Base-by-base conservation (phyloP, 2,113 vertebrate genomes). In the Hepsetus odoe region DNA sequence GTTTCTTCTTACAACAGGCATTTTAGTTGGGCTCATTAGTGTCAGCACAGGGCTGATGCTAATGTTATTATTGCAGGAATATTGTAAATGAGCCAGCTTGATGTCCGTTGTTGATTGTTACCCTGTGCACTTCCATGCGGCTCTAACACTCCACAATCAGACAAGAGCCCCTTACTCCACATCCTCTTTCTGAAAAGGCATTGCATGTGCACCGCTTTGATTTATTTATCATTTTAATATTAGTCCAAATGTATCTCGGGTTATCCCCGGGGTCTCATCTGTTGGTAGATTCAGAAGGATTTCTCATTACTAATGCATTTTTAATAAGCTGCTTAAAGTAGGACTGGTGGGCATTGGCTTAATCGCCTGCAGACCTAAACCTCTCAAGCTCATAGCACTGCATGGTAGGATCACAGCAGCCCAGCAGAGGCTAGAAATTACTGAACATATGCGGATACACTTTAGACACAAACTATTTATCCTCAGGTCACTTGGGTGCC, bases 251-350 rank as follows among this genome's bases (percentile, higher is more conserved):
- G 35, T 75, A 55, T 46, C 42, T 64, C 58, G 22, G 22, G 59
- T 28, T 28, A 59, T 81, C 75, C 65, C 61, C 24, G 22, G 53
- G 67, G 75, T 65, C 75, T 35, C 30, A 81, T 84, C 74, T 70
- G 65, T 71, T 74, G 51, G 40, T 70, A 51, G 64, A 72, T 72
- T 66, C 46, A 68, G 64, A 30, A 56, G 35, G 42, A 67, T 70
- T 77, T 76, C 76, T 70, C 59, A 42, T 42, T 24, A 67, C 82
- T 84, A 74, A 78, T 84, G 74, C 71, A 58, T 84, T 81, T 76
- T 81, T 84, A 74, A 84, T 67, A 74, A 46, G 70, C 33, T 74
- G 55, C 59, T 79, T 68, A 66, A 56, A 79, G 71, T 56, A 51
- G 33, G 66, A 12, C 35, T 65, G 61, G 32, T 33, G 61, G 38